Evolutionary conservation across 1,140 invertebrate species (phyloP), one percentile per base, ranked within the genome.

Genomic region (Stegodyphus mimosarum): DNA sequence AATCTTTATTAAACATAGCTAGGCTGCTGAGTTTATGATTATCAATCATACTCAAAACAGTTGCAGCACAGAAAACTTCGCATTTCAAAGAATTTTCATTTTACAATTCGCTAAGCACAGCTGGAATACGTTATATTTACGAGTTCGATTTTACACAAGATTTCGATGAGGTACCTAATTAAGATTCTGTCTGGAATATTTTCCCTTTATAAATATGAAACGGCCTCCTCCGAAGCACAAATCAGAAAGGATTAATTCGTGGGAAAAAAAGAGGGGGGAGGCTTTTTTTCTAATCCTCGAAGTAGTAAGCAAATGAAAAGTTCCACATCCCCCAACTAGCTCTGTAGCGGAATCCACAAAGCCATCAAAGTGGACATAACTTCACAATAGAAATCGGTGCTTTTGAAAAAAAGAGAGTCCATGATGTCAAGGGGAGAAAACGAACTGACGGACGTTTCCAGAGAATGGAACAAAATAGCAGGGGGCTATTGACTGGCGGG

Each of bases 401-500:
- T 52, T 71, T 53, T 71, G 77, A 80, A 80, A 33, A 51, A 79
- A 79, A 72, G 64, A 50, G 63, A 9, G 71, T 53, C n/a, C 9
- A n/a, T 17, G 13, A 15, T 60, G 69, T 17, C 64, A 67, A 11
- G 17, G 18, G 18, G 70, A 71, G 49, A 73, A n/a, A n/a, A n/a
- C n/a, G n/a, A n/a, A n/a, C n/a, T n/a, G 79, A 81, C 69, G 33
- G 64, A 69, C 10, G n/a, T 10, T 11, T 17, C 10, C 53, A 11
- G 0, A 53, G 49, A 76, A 15, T 15, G 60, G 51, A 48, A 53
- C 10, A 7, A 76, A 84, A 75, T 84, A 84, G 81, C 81, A 84
- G 81, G 81, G 81, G 81, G 81, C 81, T 84, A 75, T 84, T 84
- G 72, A 76, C 48, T 60, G 6, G 50, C 72, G 55, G 52, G 70